These are phyloP conservation scores for Pelecanoides urinatrix DNA, from an alignment of 2,113 vertebrate species.

Conservation along the genomic window DNA sequence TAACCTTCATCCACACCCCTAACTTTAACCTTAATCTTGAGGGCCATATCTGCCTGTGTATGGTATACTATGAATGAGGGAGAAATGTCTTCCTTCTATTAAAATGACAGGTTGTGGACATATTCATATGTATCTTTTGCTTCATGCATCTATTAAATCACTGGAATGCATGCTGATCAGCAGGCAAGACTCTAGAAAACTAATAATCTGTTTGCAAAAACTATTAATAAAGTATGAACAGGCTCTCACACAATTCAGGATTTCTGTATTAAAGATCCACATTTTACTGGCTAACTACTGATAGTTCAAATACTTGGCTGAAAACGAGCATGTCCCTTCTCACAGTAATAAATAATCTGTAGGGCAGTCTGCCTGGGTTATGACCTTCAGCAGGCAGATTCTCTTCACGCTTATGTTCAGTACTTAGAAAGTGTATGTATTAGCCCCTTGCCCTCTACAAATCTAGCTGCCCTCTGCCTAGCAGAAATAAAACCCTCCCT, in stretches of 20 bases:
- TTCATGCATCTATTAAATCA: neutral
- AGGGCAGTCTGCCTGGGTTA: neutral
- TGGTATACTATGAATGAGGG: neutral
- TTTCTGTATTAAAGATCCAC: neutral
- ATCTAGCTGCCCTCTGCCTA: neutral
- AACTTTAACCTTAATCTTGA: neutral
- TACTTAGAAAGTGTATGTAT: neutral
- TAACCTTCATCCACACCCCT: neutral
- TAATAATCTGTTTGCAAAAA: neutral
- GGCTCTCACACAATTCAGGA: neutral
- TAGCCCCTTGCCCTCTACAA: neutral
- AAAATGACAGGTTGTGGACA: neutral
- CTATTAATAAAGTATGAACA: neutral
- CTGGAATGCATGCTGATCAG: neutral
- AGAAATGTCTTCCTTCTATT: neutral
- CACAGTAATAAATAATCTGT: neutral
- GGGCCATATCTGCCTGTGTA: neutral
- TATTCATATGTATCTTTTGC: neutral
- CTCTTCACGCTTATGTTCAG: neutral
- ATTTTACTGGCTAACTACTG: neutral
- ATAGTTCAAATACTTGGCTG: neutral
- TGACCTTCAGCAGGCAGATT: neutral
- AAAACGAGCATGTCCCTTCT: neutral
- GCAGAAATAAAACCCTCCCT: neutral
- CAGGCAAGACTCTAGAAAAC: neutral